These are phyloP conservation scores for Acanthisitta chloris DNA, from an alignment of 2,113 vertebrate species.

Conservation along the genomic window DNA sequence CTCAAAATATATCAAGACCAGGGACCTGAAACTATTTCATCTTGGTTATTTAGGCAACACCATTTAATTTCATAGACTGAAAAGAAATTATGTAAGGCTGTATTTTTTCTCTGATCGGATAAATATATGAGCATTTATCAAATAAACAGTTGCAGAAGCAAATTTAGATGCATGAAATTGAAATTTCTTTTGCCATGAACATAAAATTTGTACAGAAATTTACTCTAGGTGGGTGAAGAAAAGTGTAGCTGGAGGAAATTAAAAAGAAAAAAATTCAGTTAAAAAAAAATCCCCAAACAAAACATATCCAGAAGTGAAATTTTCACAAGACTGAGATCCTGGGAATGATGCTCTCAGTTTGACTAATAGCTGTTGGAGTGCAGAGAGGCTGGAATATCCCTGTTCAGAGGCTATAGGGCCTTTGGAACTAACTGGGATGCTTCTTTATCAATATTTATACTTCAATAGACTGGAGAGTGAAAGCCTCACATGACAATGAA, in stretches of 20 bases:
- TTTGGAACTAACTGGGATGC: not conserved
- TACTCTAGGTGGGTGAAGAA: not conserved
- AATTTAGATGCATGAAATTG: constrained; percentile 14
- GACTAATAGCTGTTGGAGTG: not conserved
- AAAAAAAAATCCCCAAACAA: not conserved
- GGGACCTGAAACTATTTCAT: not conserved
- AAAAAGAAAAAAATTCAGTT: not conserved
- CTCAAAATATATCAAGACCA: not conserved
- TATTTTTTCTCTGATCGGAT: not conserved
- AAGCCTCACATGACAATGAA: not conserved
- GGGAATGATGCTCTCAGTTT: not conserved
- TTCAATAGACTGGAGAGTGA: not conserved
- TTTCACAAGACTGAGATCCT: not conserved
- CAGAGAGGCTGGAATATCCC: not conserved
- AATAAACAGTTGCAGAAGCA: not conserved
- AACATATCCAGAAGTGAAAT: not conserved
- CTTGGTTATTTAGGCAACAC: not conserved
- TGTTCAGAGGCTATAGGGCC: not conserved
- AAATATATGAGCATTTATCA: not conserved
- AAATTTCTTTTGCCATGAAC: constrained; percentile 14
- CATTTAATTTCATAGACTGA: not conserved
- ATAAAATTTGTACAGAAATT: not conserved
- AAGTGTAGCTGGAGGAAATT: not conserved
- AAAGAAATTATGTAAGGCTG: not conserved
- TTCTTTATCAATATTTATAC: not conserved